Evolutionary conservation across 2,888 invertebrate genomes (phyloP), one percentile per base, ranked within the genome.

Genomic region (Leptopilina drosophilae): DNA sequence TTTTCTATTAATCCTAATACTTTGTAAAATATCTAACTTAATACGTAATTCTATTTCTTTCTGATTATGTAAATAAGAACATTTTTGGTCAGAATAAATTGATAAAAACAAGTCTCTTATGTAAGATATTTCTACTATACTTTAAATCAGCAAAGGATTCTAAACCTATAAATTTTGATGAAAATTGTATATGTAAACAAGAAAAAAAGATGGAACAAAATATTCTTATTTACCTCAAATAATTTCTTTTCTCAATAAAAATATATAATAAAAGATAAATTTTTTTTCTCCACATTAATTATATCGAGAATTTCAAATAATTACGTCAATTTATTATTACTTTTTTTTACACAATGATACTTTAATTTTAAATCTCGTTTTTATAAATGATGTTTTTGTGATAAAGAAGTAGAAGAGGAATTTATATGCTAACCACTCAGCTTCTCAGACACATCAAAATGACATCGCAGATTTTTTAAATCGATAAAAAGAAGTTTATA

Each of bases 1-100:
- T 49, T 49, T 49, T 49, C 49, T 49, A 46, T 49, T 49, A 49
- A 49, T 12, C 49, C 49, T 49, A 49, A 56, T 20, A 14, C 56
- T 3, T 73, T 40, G 33, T n/a, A 56, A 53, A 56, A 73, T 73
- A 4, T 53, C 7, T 56, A 20, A 9, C 56, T 33, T 73, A 11
- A 64, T 64, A 73, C 56, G 40, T 59, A 73, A 73, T 73, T 15
- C 56, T 73, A 56, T 56, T 73, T 73, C 56, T 73, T 56, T 73
- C 11, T 59, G 33, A n/a, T 73, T 56, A 59, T 73, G 40, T 59
- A 73, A 59, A 40, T 59, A 73, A 5, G 40, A 73, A 56, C n/a
- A 73, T n/a, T 56, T 73, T 73, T 73, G 33, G 33, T 40, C 33
- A n/a, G 15, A 73, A 73, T 56, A n/a, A 69, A 73, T 73, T n/a